Evolutionary conservation across 2,888 invertebrate genomes (phyloP), one percentile per base, ranked within the genome.

Genomic region (Endotricha flammealis): DNA sequence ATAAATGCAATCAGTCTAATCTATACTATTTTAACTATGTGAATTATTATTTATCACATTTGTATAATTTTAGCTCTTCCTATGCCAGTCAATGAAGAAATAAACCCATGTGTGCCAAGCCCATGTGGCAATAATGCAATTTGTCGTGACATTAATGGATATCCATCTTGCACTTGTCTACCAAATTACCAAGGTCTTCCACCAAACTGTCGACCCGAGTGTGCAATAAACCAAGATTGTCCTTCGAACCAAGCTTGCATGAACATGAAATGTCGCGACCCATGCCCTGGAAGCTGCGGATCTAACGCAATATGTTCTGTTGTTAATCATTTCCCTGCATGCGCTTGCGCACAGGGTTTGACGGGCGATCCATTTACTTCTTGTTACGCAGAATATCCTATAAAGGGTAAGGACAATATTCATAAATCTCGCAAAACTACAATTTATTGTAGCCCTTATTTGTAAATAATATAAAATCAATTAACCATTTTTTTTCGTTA

Each of bases 281-380:
- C 93, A 5, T 93, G 93, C 46, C 90, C 91, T 1, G 92, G 92
- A 4, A 91, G 91, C 29, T 93, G 93, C 57, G 92, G 93, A 24
- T 66, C 85, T 49, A 88, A 89, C 48, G 88, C 93, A 38, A 58
- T 88, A 46, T 90, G 92, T 63, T 83, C 73, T 30, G 91, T 93
- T 12, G 90, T 91, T 36, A 91, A 90, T 55, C 93, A 93, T 53
- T 88, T 88, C 14, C 92, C 93, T 5, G 88, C 90, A 1, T 94
- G 93, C 56, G 81, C 90, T 9, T 93, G 93, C 58, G 68, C 83
- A 17, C 88, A 89, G 54, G 93, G 93, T 32, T 93, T 89, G 56
- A 91, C 90, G 1, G 95, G 95, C 27, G 93, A 95, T 82, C 93
- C 95, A 8, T 94, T 94, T 63, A 89, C 87, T 29, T 88, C 87